Evolutionary conservation across 92 coral and sea anemone genomes (phyloP).

Genomic region (Pocillopora grandis): DNA sequence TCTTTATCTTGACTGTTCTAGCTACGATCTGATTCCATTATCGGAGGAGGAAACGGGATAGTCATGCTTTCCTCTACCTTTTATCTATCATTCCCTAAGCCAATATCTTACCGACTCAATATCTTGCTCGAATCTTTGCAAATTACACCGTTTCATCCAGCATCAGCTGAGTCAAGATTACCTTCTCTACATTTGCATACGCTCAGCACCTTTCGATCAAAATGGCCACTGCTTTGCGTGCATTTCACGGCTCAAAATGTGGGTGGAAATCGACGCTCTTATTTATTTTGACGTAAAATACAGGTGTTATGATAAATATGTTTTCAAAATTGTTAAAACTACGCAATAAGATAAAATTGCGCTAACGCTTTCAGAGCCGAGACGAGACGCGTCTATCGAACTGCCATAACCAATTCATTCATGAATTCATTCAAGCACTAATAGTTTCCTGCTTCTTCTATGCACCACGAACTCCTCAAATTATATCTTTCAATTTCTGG

Average conservation of each 20-base stretch:
- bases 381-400: background rate
- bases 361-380: background rate
- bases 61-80: too few relatives aligned
- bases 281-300: constrained; percentile 5
- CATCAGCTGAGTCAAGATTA: too few relatives aligned
- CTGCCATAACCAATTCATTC: background rate
- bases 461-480: too few relatives aligned
- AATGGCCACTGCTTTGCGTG: constrained; percentile 6
- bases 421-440: background rate
- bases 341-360: background rate
- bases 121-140: too few relatives aligned
- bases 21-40: too few relatives aligned
- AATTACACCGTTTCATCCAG: too few relatives aligned
- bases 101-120: too few relatives aligned
- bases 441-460: too few relatives aligned
- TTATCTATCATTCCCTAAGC: too few relatives aligned
- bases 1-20: too few relatives aligned
- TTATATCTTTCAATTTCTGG: too few relatives aligned
- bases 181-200: background rate
- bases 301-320: constrained; percentile 10
- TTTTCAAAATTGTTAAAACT: background rate
- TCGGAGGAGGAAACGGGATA: too few relatives aligned
- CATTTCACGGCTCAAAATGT: background rate
- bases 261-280: constrained; percentile 19
- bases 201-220: background rate